Evolutionary conservation across 2,888 invertebrate genomes (phyloP).

Genomic region (Drosophila putrida): DNA sequence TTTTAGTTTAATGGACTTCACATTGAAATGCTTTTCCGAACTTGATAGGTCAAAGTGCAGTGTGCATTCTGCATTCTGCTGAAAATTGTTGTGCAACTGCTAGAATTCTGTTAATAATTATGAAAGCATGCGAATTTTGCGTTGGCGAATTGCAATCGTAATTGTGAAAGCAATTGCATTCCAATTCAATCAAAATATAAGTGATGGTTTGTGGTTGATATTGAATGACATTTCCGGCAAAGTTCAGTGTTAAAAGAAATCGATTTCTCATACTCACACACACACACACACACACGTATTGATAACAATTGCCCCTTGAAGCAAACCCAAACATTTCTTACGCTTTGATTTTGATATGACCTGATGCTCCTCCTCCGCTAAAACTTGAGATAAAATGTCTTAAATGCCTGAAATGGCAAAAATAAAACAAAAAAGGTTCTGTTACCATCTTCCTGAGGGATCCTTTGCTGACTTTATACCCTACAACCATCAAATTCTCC

Average conservation of each 20-base stretch:
- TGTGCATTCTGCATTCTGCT: neutral
- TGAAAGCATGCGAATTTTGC: constrained; percentile 22
- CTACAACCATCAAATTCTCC: neutral
- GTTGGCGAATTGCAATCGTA: constrained; percentile 9
- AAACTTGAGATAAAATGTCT: constrained; percentile 3
- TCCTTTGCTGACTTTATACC: constrained; percentile 1
- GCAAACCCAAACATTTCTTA: neutral
- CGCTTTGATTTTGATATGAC: constrained; percentile 7
- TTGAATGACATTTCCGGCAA: constrained; percentile 19
- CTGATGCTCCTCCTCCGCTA: neutral
- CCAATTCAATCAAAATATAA: neutral
- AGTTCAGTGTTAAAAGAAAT: neutral
- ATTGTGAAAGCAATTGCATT: constrained; percentile 27
- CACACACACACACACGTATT: neutral
- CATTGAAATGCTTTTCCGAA: constrained; percentile 13
- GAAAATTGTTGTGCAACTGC: constrained; percentile 13
- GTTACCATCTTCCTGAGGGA: neutral
- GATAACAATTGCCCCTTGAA: constrained; percentile 6
- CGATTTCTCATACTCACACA: neutral
- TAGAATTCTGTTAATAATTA: neutral
- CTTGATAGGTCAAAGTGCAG: constrained; percentile 32
- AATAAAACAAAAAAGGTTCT: neutral
- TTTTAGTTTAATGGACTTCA: constrained; percentile 3
- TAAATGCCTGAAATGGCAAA: neutral
- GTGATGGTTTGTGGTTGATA: neutral